Percentiles rank a stretch among this genome's conserved stretches.
These are phyloP conservation scores for Pterocles gutturalis DNA, from an alignment of 2,113 vertebrate genomes.

Conservation along the genomic window DNA sequence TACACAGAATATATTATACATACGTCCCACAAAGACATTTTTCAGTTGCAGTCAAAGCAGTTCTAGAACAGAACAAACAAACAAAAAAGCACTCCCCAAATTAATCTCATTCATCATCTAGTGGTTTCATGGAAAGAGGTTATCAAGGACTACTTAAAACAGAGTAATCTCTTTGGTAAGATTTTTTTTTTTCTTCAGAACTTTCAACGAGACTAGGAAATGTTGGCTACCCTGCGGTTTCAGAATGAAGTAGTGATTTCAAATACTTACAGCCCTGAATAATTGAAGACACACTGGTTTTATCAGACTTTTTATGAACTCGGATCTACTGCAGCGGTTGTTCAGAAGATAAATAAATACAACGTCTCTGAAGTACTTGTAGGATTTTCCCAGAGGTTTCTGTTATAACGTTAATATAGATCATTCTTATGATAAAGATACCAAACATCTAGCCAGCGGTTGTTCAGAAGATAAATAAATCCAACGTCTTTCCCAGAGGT, in stretches of 20 bases:
- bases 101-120: not conserved
- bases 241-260: not conserved
- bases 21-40: not conserved
- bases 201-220: not conserved
- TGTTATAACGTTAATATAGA: not conserved
- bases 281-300: not conserved
- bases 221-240: not conserved
- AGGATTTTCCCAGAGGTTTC: not conserved
- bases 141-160: not conserved
- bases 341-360: not conserved
- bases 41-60: not conserved
- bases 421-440: not conserved
- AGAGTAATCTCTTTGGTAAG: not conserved
- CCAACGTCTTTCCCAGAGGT: not conserved
- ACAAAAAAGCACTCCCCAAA: too few species aligned
- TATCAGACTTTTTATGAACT: not conserved
- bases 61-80: not conserved
- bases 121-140: not conserved
- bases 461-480: not conserved
- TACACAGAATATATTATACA: not conserved
- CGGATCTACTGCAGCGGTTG: not conserved
- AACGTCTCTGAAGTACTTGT: not conserved
- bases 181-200: not conserved
- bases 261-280: not conserved
- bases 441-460: not conserved